Base-by-base conservation (phyloP, 2,113 vertebrate species). In the Tapirus terrestris region DNA sequence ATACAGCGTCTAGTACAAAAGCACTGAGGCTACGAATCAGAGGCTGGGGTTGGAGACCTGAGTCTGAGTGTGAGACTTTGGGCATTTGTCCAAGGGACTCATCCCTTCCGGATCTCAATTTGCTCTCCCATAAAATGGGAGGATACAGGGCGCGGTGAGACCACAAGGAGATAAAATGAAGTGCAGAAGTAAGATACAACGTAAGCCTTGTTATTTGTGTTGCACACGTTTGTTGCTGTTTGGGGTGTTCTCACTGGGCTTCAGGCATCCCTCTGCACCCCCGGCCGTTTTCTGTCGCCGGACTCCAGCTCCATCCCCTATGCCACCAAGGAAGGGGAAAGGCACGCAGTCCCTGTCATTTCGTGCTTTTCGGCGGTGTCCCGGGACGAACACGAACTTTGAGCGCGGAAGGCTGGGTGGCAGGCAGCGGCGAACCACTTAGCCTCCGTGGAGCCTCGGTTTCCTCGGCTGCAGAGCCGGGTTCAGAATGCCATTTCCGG, bases 341-440 rank as follows among this genome's bases (percentile, higher is more conserved):
- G n/a, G 27, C 45, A 36, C 2, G 25, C 0, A 0, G 18, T 3
- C 18, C 6, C 29, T 1, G 25, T n/a, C 36, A 6, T n/a, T 39
- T 36, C 20, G 2, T n/a, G 36, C 6, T 18, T 14, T 83, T 0
- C 5, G 43, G 53, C 76, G 75, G 6, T 1, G 23, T 29, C 12
- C 51, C 5, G 1, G 48, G 63, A 72, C 5, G 27, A 39, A 0
- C 0, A 0, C 1, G 61, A 56, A 36, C 27, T 58, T 20, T 8
- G n/a, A 53, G 61, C 51, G 61, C 18, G 51, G 70, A 29, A 0
- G 6, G 60, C 27, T 20, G 76, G 63, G 14, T 39, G 2, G 23
- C 17, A 75, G 51, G 16, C 0, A 58, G 43, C 17, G 9, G 14
- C 75, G 77, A 29, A 67, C 87, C 89, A 14, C 36, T 51, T 25